A percentile compares a stretch with the other conserved stretches of the same genome.
Conservation (phyloP, 2,113 vertebrate genomes). For the Clinocottus analis region DNA sequence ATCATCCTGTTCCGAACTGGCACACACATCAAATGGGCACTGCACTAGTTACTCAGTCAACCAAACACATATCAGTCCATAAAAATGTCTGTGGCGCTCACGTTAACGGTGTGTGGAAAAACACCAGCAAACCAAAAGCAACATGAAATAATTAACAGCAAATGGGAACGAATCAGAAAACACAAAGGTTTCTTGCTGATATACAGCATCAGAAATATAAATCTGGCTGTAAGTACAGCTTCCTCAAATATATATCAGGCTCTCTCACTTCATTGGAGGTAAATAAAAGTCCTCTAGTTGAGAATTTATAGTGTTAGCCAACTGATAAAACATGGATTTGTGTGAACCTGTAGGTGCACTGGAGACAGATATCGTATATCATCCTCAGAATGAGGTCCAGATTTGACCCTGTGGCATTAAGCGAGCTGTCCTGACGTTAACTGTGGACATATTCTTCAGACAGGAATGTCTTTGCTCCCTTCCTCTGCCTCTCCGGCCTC, state of each 20-base stretch:
- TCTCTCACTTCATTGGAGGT: background rate
- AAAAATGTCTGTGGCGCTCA: too few species aligned
- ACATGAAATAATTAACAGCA: background rate
- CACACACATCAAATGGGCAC: too few species aligned
- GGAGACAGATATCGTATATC: constrained; percentile 22
- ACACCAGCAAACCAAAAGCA: background rate
- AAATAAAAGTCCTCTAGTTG: constrained; percentile 31
- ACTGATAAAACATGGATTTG: constrained; percentile 25
- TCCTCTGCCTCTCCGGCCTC: background rate
- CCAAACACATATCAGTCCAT: too few species aligned
- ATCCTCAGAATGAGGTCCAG: constrained; percentile 13
- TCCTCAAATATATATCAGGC: background rate
- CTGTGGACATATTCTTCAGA: constrained; percentile 52
- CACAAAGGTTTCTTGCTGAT: background rate
- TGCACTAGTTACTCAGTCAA: too few species aligned
- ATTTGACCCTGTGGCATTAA: constrained; percentile 42
- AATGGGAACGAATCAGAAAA: background rate
- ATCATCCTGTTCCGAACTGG: too few species aligned
- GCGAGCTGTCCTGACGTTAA: constrained; percentile 32
- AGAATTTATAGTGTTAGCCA: constrained; percentile 16
- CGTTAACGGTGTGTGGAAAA: background rate
- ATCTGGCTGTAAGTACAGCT: background rate
- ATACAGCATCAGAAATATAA: constrained; percentile 4
- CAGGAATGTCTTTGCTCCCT: constrained; percentile 33
- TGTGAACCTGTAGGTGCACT: constrained; percentile 1